Evolutionary conservation across 2,113 vertebrate species (phyloP), one percentile per base, ranked within the genome.

Genomic region (Eleginops maclovinus): DNA sequence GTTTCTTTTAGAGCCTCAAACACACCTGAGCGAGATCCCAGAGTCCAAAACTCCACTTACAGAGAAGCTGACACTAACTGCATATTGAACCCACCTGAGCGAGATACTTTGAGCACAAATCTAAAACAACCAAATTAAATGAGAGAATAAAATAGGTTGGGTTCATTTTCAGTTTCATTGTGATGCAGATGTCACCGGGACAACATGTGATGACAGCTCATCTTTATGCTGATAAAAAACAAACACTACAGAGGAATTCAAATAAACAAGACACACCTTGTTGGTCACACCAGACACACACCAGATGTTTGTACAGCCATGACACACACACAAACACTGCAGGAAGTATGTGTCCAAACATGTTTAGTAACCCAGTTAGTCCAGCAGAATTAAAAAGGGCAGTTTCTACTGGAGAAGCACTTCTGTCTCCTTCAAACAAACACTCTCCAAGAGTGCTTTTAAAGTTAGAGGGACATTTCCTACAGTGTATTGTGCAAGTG

Each of bases 181-280:
- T 65, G 19, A 58, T 28, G 31, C 6, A 36, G 7, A 36, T 36
- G 31, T 36, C 31, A 36, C 31, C 0, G 31, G 1, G 31, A 36
- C 31, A 8, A 1, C 31, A 36, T 36, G 31, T 36, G 31, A 36
- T 1, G 7, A 1, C 31, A 36, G 31, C n/a, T n/a, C n/a, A n/a
- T n/a, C n/a, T n/a, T n/a, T n/a, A n/a, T n/a, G 67, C 51, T 44
- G 70, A 58, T 40, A 11, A 46, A 7, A 8, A 67, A 16, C 41
- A 49, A 17, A 24, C 55, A 50, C 13, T 77, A 74, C 24, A 10
- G 53, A 31, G 31, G 31, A 28, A 16, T 46, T 3, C 58, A 31
- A 56, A 40, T 16, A 13, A 68, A 50, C 15, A 26, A 19, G 46
- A 47, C 78, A 36, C 78, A 36, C 75, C 72, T 41, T 15, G 15